phyloP scores from a whole-genome alignment of 2,888 invertebrate genomes.

The Anthrax anthrax region DNA sequence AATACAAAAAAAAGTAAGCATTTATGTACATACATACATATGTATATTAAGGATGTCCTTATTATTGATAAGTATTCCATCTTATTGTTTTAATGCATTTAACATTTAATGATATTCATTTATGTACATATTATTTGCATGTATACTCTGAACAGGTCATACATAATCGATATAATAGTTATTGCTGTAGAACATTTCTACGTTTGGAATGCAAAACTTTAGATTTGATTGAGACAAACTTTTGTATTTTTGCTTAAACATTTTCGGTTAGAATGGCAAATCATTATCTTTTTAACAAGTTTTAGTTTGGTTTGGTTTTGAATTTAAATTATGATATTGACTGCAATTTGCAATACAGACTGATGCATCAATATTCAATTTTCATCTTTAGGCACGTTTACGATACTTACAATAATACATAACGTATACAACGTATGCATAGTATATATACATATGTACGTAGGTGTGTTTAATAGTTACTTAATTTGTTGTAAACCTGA shows the following conservation, averaged over 20 bases:
- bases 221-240: too few species aligned
- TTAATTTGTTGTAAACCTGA: not conserved
- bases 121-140: too few species aligned
- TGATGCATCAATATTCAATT: not conserved
- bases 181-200: not conserved
- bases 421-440: not conserved
- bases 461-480: too few species aligned
- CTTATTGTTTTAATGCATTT: not conserved
- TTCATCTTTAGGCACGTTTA: conserved; percentile 1
- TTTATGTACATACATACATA: too few species aligned
- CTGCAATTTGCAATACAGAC: too few species aligned
- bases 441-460: not conserved
- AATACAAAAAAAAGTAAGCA: too few species aligned
- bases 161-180: conserved; percentile 2
- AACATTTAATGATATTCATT: too few species aligned
- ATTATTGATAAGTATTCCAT: not conserved
- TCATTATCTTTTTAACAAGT: not conserved
- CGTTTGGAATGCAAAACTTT: not conserved
- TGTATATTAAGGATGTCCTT: not conserved
- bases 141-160: not conserved
- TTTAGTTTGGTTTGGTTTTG: not conserved
- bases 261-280: not conserved
- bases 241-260: too few species aligned
- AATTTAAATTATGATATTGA: conserved; percentile 2
- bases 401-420: not conserved